A percentile compares a stretch with the other conserved stretches of the same genome.
Conservation (phyloP, 1,140 invertebrate genomes). For the Homarus americanus region DNA sequence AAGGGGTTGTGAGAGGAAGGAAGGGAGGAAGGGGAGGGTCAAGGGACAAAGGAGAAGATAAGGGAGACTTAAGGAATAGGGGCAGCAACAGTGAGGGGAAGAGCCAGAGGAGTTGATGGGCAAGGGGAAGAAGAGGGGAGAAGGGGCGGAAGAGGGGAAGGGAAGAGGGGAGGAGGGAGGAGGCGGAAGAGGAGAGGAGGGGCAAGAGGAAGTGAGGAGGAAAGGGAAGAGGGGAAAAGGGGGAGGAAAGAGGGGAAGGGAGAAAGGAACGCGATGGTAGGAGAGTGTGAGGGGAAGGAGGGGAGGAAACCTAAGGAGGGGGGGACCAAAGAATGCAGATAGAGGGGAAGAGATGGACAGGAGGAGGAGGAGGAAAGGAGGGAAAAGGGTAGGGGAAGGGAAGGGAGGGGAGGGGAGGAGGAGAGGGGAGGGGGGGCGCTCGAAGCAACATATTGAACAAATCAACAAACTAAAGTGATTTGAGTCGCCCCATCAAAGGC, state of each 20-base stretch:
- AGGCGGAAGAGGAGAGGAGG: not conserved
- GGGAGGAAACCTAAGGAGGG: not conserved
- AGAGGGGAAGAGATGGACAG: not conserved
- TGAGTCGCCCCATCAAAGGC: constrained; percentile 2
- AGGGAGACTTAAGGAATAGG: too few species aligned
- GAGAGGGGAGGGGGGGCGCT: not conserved
- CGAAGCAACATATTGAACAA: not conserved
- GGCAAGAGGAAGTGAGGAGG: not conserved
- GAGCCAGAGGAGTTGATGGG: not conserved
- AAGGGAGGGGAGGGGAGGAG: not conserved
- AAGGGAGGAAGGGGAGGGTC: not conserved
- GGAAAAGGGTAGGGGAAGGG: not conserved
- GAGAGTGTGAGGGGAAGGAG: too few species aligned
- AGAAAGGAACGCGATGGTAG: not conserved
- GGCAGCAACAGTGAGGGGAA: not conserved
- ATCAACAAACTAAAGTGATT: constrained; percentile 7
- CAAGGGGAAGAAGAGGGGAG: not conserved
- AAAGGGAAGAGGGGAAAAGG: not conserved
- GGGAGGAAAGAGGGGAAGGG: not conserved
- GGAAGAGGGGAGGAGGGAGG: not conserved
- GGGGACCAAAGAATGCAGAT: not conserved
- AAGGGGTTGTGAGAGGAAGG: not conserved
- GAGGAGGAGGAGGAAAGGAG: not conserved
- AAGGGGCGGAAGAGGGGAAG: not conserved
- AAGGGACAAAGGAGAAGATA: too few species aligned